Conservation (phyloP, 2,888 invertebrate genomes). For the Brenthis ino region DNA sequence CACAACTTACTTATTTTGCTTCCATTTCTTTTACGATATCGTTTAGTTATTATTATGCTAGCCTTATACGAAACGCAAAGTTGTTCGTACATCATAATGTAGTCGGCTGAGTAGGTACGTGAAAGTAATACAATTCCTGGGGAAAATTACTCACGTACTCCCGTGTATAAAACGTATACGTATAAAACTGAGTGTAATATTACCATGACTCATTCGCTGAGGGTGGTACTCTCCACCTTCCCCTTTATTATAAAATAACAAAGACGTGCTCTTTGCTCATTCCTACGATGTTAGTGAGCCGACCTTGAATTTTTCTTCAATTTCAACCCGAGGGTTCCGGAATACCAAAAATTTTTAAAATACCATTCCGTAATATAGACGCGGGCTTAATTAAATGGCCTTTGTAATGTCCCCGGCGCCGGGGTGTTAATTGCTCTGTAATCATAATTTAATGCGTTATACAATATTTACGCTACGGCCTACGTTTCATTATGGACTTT, state of each 20-base stretch:
- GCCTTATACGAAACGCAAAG: slow-evolving; percentile 25
- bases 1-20: slow-evolving; percentile 17
- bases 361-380: slow-evolving; percentile 31
- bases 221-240: slow-evolving; percentile 38
- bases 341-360: slow-evolving; percentile 36
- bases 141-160: slow-evolving; percentile 33
- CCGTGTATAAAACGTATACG: slow-evolving; percentile 21
- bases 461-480: slow-evolving; percentile 26
- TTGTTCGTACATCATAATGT: slow-evolving; percentile 21
- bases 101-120: slow-evolving; percentile 18
- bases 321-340: slow-evolving; percentile 30
- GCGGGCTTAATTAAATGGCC: slow-evolving; percentile 37
- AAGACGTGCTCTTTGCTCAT: slow-evolving; percentile 31
- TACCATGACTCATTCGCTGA: slow-evolving; percentile 42
- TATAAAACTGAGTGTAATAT: slow-evolving; percentile 29
- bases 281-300: slow-evolving; percentile 30
- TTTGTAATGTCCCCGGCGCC: slow-evolving; percentile 28
- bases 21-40: slow-evolving; percentile 19
- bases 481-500: slow-evolving; percentile 19
- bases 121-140: slow-evolving; percentile 30
- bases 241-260: slow-evolving; percentile 39
- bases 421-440: slow-evolving; percentile 41
- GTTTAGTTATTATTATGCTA: slow-evolving; percentile 30
- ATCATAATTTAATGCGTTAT: slow-evolving; percentile 42
- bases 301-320: slow-evolving; percentile 44